Conservation (phyloP, 2,113 vertebrate species). For the Pycnonotus jocosus region DNA sequence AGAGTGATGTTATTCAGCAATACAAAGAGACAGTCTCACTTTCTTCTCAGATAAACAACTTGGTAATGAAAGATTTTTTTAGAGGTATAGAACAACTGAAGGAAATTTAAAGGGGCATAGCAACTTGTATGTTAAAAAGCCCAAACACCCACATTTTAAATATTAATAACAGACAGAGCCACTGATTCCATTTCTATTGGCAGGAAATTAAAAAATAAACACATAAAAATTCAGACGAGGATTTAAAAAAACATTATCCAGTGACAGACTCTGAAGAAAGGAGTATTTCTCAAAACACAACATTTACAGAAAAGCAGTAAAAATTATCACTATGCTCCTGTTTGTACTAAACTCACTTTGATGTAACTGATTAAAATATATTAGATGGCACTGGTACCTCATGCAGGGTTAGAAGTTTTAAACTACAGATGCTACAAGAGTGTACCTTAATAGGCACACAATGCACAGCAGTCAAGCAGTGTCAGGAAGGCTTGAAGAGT, state of each 20-base stretch:
- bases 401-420: neutral
- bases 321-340: neutral
- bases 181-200: neutral
- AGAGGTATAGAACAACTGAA: constrained; percentile 16
- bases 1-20: constrained; percentile 59
- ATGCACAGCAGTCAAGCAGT: neutral
- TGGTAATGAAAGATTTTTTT: constrained; percentile 55
- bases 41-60: constrained; percentile 60
- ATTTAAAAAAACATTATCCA: neutral
- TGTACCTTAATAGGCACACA: neutral
- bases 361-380: neutral
- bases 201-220: constrained; percentile 37
- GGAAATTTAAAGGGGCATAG: constrained; percentile 33
- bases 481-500: neutral
- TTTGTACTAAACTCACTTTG: neutral
- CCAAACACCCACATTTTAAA: neutral
- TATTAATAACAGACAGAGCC: neutral
- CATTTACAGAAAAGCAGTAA: neutral
- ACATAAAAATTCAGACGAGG: neutral
- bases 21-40: constrained; percentile 65
- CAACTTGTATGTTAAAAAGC: neutral
- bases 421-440: neutral
- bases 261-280: neutral
- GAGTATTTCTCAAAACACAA: neutral
- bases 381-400: neutral